Percentiles rank a stretch among this genome's conserved stretches.
Conservation (phyloP, 2,797 vertebrate species). For the Sylvilagus floridanus region DNA sequence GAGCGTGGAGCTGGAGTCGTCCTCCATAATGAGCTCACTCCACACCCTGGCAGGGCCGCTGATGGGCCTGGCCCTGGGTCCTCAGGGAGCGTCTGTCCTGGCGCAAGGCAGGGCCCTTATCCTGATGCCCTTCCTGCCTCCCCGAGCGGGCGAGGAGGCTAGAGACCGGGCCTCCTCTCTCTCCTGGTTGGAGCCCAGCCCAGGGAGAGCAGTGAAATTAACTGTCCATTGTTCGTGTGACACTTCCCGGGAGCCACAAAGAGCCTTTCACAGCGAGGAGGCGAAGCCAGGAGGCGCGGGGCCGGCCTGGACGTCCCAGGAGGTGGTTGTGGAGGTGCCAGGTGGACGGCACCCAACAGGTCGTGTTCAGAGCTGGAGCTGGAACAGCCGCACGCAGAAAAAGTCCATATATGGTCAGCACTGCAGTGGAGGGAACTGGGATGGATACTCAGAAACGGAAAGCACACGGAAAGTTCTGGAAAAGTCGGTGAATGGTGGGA, state of each 20-base stretch:
- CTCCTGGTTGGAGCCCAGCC: background rate
- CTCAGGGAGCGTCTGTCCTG: fast-evolving
- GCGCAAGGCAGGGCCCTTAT: background rate
- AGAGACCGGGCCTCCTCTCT: background rate
- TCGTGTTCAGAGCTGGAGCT: slow-evolving; percentile 39
- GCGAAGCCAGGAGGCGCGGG: background rate
- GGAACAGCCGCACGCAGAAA: background rate
- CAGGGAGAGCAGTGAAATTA: slow-evolving; percentile 47
- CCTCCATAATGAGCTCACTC: fast-evolving
- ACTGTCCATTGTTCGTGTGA: slow-evolving; percentile 51
- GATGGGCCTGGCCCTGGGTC: fast-evolving
- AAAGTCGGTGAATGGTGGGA: background rate
- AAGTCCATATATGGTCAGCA: slow-evolving; percentile 60
- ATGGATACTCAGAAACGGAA: slow-evolving; percentile 10
- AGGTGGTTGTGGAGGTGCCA: slow-evolving; percentile 66
- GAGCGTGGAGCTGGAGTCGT: fast-evolving
- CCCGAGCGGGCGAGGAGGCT: background rate
- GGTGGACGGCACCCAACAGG: slow-evolving; percentile 66
- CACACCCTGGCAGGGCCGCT: too few relatives aligned
- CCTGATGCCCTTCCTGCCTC: fast-evolving
- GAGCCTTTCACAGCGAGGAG: slow-evolving; percentile 64
- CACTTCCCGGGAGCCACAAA: slow-evolving; percentile 78
- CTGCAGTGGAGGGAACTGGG: background rate
- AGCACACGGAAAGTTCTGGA: slow-evolving; percentile 56
- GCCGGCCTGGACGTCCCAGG: slow-evolving; percentile 62